Percentiles rank a stretch among this genome's conserved stretches.
Conservation (phyloP, 2,888 invertebrate species). For the Malacosoma neustria region DNA sequence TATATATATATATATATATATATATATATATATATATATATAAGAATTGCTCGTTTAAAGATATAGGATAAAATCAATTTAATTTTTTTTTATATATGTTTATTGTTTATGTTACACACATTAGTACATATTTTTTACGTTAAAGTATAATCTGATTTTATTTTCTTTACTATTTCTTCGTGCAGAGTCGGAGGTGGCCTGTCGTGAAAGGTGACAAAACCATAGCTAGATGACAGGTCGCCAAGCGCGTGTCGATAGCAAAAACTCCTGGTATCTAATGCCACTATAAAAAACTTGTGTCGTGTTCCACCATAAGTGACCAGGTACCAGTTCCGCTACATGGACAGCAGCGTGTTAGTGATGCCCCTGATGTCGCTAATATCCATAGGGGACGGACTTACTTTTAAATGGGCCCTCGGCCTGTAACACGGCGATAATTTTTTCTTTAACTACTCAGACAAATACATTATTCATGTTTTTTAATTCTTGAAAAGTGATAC, state of each 20-base stretch:
- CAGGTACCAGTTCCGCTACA: neutral
- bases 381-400: neutral
- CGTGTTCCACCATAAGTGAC: neutral
- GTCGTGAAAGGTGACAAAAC: neutral
- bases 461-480: no score
- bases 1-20: no score
- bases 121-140: no score
- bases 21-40: no score
- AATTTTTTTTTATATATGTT: neutral
- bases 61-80: no score
- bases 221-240: neutral
- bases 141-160: no score
- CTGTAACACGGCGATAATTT: no score
- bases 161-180: neutral
- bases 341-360: no score
- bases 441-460: no score
- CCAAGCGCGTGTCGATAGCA: neutral
- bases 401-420: neutral
- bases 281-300: neutral
- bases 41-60: no score
- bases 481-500: no score
- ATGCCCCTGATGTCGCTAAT: neutral
- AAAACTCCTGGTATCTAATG: neutral
- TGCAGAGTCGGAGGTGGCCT: neutral
- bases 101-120: no score